Base-by-base conservation (phyloP, 2,113 vertebrate species). In the Phyllostomus discolor region DNA sequence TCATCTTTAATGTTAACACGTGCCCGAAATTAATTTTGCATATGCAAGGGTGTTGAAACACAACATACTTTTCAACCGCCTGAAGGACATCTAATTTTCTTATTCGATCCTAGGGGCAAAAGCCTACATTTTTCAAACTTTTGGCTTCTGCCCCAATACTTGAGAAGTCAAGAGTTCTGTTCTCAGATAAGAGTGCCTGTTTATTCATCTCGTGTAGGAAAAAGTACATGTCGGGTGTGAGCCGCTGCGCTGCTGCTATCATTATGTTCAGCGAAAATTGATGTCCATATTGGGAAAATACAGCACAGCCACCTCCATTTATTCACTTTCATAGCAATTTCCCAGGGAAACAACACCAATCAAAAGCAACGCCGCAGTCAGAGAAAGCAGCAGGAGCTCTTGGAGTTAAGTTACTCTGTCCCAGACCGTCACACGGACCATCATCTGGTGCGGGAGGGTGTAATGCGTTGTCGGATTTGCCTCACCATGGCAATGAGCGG, bases 381-480 rank as follows among this genome's bases (percentile, higher is more conserved):
- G 57, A 97, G 10, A 94, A 97, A 97, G 94, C 31, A 91, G 82
- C 94, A n/a, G 90, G 73, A 66, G 96, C 96, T 98, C 97, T 98
- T 98, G 97, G 98, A 97, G 96, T 98, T 98, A 98, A 98, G 97
- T 97, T 98, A 88, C 97, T 98, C 96, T 98, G 97, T 98, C 98
- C 98, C 95, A 98, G 98, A 98, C 93, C 12, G 2, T 52, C 96
- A 98, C 96, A 95, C 98, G 97, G 96, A 97, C 97, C 97, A 98
- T 98, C 99, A 98, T 98, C 98, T 98, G 95, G 95, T 97, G 96
- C 97, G 97, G 97, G 95, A 98, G 96, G 97, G 91, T 98, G 96
- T 98, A 98, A 98, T 98, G 98, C 98, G 98, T 98, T 98, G 98
- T 98, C 97, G 98, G 97, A 98, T 98, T 98, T 98, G 97, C 98